Evolutionary conservation across 2,888 invertebrate species (phyloP), one percentile per base, ranked within the genome.

Genomic region (Chalcosyrphus nemorum): DNA sequence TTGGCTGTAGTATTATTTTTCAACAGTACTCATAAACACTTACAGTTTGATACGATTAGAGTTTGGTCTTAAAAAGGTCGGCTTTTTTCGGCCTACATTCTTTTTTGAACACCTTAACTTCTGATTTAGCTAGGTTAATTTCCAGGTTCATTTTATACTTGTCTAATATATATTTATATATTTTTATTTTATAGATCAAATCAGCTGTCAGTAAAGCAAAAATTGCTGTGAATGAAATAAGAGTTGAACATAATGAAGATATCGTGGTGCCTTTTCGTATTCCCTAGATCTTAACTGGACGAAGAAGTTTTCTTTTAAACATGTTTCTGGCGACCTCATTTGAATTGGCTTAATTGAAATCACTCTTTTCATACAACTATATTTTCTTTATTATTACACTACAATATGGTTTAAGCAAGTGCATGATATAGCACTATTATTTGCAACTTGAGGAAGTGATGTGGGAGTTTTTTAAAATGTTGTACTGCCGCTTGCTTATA

Each of bases 261-360:
- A 92, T 97, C 88, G 97, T 97, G 80, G 97, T 97, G 66, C 96
- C 97, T 7, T 97, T 97, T 93, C 93, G 95, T 89, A 95, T 96
- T 86, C 95, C 95, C 86, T 95, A 94, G 93, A 86, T 85, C 19
- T 82, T 71, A 68, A 45, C 52, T n/a, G 74, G 35, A 50, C 61
- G 38, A 45, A 50, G 50, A 70, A 27, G 50, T 63, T 70, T 84
- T 63, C 50, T 80, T 52, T 74, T 80, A 38, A 74, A 75, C 11
- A 68, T 82, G 65, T 72, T 82, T 5, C 56, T 68, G 61, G 77
- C 61, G 32, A 77, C 82, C 29, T 82, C 66, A 47, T 68, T 82
- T 72, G 78, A 72, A 56, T 72, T 82, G 61, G 68, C 72, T 50
- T 82, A 61, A 78, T 38, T 56, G 61, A 50, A 72, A 54, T 66